Evolutionary conservation across 2,888 invertebrate species (phyloP).

Genomic region (Himalopsyche tibetana): DNA sequence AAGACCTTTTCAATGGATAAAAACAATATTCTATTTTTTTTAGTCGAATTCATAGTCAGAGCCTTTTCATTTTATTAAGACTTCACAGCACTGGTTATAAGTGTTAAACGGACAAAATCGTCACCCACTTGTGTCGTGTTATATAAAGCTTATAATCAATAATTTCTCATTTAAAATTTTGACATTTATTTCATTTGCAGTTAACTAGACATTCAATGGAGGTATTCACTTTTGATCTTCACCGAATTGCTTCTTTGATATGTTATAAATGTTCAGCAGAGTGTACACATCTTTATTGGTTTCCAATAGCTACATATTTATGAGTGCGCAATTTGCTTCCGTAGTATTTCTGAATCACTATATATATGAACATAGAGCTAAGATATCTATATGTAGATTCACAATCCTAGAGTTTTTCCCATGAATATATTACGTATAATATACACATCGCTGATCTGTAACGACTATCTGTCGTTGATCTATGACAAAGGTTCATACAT

Average conservation of each 20-base stretch:
- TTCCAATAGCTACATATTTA: slow-evolving; percentile 16
- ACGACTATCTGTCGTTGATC: no score
- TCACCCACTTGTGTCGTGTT: no score
- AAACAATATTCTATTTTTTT: no score
- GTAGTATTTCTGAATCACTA: neutral
- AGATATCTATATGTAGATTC: no score
- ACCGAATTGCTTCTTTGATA: neutral
- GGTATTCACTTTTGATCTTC: neutral
- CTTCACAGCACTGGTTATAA: no score
- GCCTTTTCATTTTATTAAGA: no score
- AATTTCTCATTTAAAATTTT: neutral
- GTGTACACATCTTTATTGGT: neutral
- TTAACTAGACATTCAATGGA: neutral
- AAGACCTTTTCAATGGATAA: no score
- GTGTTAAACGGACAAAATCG: no score
- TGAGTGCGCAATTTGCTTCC: neutral
- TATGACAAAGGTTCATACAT: no score
- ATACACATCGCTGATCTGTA: neutral
- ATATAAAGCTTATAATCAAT: no score
- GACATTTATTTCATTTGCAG: neutral
- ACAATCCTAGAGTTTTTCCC: neutral
- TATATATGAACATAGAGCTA: no score
- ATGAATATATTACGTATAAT: neutral
- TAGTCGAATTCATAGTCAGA: no score
- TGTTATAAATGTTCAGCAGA: neutral